Conservation (phyloP, 2,113 vertebrate species). For the Myrmecobius fasciatus region DNA sequence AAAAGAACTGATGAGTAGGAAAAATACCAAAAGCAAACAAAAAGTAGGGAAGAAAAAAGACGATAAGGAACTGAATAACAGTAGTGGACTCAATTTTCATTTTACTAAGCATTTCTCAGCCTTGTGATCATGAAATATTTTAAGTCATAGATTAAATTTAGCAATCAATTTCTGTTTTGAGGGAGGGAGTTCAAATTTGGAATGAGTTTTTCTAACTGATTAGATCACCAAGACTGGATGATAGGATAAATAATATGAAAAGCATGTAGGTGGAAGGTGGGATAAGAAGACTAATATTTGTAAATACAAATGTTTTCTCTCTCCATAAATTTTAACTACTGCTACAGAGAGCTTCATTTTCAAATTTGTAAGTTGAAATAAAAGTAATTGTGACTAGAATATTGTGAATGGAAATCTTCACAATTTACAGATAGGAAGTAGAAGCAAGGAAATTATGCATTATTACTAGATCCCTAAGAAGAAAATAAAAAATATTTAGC, state of each 20-base stretch:
- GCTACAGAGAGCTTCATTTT: slow-evolving; percentile 52
- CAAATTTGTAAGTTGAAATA: slow-evolving; percentile 54
- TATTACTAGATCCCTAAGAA: background rate
- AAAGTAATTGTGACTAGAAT: slow-evolving; percentile 39
- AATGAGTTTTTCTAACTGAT: slow-evolving; percentile 52
- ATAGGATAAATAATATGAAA: slow-evolving; percentile 51
- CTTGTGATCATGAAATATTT: background rate
- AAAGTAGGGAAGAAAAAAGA: slow-evolving; percentile 14
- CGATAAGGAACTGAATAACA: background rate
- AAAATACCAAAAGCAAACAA: background rate
- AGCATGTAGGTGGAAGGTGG: slow-evolving; percentile 9
- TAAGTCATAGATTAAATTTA: background rate
- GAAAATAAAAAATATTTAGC: slow-evolving; percentile 5
- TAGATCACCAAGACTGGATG: slow-evolving; percentile 23
- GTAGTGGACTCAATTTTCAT: background rate
- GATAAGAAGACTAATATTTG: slow-evolving; percentile 25
- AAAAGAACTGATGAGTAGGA: slow-evolving; percentile 17
- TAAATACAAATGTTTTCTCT: slow-evolving; percentile 50
- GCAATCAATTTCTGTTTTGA: slow-evolving; percentile 1
- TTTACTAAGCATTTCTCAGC: background rate
- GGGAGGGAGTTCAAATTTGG: slow-evolving; percentile 7
- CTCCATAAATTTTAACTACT: slow-evolving; percentile 42
- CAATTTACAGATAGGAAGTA: background rate
- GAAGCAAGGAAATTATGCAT: slow-evolving; percentile 40
- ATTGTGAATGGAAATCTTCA: slow-evolving; percentile 22